These are phyloP conservation scores for Hystrix cristata DNA, from an alignment of 2,113 vertebrate genomes.

Conservation along the genomic window DNA sequence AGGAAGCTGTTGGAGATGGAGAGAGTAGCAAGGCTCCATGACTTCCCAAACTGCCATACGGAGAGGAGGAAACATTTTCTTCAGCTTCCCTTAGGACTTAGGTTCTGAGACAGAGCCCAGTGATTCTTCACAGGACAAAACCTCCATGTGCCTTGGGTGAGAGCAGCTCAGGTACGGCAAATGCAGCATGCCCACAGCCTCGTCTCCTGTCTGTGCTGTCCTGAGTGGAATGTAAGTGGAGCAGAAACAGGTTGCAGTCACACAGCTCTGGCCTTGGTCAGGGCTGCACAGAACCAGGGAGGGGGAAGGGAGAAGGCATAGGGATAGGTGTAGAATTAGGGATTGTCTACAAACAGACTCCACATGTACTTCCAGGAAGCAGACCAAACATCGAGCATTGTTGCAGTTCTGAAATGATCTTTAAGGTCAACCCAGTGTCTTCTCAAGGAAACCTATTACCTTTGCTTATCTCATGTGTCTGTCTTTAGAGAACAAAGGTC, in stretches of 20 bases:
- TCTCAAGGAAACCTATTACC: conserved; percentile 44
- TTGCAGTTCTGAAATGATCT: conserved; percentile 48
- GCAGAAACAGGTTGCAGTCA: background rate
- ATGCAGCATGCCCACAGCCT: background rate
- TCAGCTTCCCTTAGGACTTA: background rate
- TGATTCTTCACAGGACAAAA: background rate
- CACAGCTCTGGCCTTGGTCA: background rate
- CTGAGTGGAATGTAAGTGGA: background rate
- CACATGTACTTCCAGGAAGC: conserved; percentile 21
- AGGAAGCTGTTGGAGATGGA: background rate
- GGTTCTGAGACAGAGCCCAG: background rate
- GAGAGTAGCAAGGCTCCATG: background rate
- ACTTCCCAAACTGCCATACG: background rate
- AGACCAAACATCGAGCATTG: background rate
- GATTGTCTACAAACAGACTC: background rate
- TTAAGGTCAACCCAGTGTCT: background rate
- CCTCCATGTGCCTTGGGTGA: background rate
- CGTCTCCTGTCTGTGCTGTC: background rate
- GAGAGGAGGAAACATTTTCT: background rate
- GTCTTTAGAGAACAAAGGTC: conserved; percentile 57
- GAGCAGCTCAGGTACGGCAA: background rate
- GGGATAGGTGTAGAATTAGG: background rate
- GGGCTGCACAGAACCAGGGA: background rate
- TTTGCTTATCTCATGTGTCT: conserved; percentile 43
- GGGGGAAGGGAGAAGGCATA: background rate